Percentiles rank a stretch among this genome's conserved stretches.
Evolutionary conservation across 2,888 invertebrate species (phyloP).

Genomic region (Thecocarcelia acutangulata): DNA sequence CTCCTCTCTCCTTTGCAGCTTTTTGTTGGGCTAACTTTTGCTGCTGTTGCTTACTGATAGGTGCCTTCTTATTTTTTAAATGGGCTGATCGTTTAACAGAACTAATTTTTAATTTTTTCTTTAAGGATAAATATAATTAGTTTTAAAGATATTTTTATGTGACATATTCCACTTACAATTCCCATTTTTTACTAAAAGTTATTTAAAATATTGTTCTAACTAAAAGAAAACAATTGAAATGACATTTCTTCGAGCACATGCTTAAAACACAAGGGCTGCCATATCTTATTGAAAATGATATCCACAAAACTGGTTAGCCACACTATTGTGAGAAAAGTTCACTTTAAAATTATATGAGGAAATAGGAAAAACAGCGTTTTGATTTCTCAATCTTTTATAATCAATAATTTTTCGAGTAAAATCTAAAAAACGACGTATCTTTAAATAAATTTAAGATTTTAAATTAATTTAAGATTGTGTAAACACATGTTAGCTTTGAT

Average conservation of each 20-base stretch:
- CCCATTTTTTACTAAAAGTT: constrained; percentile 45
- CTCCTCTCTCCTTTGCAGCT: constrained; percentile 75
- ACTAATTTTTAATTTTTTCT: constrained; percentile 82
- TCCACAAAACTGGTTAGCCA: not conserved
- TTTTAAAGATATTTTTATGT: not conserved
- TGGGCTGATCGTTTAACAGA: constrained; percentile 80
- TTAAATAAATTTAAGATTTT: too few relatives aligned
- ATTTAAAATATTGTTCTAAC: not conserved
- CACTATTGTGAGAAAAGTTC: not conserved
- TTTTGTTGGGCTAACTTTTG: constrained; percentile 75
- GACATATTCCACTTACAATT: constrained; percentile 41
- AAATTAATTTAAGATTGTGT: too few relatives aligned
- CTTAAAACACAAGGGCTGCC: constrained; percentile 17
- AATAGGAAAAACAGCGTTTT: too few relatives aligned
- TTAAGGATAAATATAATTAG: constrained; percentile 2
- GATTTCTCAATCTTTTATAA: too few relatives aligned
- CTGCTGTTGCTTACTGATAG: constrained; percentile 78
- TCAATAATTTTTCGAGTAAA: too few relatives aligned
- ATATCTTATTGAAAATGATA: not conserved
- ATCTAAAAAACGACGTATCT: too few relatives aligned
- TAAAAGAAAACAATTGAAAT: constrained; percentile 51
- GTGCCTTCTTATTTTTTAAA: constrained; percentile 79
- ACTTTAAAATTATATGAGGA: too few relatives aligned
- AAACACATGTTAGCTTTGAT: too few relatives aligned
- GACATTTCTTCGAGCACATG: constrained; percentile 62